These are phyloP conservation scores for Sinocyclocheilus grahami DNA, from an alignment of 2,113 vertebrate species.

Conservation along the genomic window DNA sequence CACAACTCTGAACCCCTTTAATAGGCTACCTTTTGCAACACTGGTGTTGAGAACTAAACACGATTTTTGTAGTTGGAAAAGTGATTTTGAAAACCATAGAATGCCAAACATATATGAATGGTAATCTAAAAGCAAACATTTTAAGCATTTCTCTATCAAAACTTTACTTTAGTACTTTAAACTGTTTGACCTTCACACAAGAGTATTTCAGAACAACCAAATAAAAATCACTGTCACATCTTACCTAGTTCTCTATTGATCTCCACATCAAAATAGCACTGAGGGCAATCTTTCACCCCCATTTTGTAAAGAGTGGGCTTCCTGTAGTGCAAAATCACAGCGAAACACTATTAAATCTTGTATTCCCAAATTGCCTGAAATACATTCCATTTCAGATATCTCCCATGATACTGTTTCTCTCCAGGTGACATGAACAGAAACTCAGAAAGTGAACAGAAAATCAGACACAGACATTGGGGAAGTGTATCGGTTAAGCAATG, in stretches of 20 bases:
- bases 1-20: too few species aligned
- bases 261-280: conserved; percentile 98
- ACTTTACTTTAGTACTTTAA: neutral
- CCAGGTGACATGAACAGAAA: neutral
- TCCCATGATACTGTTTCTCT: neutral
- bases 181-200: neutral
- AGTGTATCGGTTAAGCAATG: conserved; percentile 20
- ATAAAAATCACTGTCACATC: conserved; percentile 38
- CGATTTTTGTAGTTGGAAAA: too few species aligned
- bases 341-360: conserved; percentile 11
- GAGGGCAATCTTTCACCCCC: conserved; percentile 94
- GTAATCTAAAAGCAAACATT: neutral
- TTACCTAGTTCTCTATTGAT: conserved; percentile 98
- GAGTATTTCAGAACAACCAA: neutral
- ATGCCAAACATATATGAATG: too few species aligned
- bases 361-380: neutral
- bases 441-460: conserved; percentile 6
- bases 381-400: neutral
- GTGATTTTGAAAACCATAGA: too few species aligned
- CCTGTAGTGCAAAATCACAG: conserved; percentile 57
- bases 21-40: too few species aligned
- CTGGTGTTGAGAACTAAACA: too few species aligned
- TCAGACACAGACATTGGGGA: neutral
- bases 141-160: neutral
- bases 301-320: conserved; percentile 72